A percentile compares a stretch with the other conserved stretches of the same genome.
Conservation (phyloP, 2,888 invertebrate genomes). For the Selenia dentaria region DNA sequence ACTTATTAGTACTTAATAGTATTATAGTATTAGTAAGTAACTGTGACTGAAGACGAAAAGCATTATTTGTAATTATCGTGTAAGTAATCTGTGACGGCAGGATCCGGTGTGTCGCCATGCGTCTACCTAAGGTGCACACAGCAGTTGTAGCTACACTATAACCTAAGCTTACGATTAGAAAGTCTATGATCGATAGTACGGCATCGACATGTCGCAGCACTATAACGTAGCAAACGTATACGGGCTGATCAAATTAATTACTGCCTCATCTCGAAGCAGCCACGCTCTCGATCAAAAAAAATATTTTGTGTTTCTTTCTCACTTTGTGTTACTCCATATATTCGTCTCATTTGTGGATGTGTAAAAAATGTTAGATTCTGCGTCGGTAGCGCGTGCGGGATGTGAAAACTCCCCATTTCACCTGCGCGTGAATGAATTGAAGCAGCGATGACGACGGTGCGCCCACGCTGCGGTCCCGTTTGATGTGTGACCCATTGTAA, state of each 20-base stretch:
- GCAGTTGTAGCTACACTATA: no score
- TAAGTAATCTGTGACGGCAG: no score
- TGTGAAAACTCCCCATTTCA: conserved; percentile 76
- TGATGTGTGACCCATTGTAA: conserved; percentile 46
- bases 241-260: conserved; percentile 81
- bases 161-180: neutral
- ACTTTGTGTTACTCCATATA: conserved; percentile 5
- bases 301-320: conserved; percentile 40
- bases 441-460: conserved; percentile 25
- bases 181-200: conserved; percentile 30
- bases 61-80: no score
- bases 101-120: no score
- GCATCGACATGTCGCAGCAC: conserved; percentile 49
- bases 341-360: conserved; percentile 45
- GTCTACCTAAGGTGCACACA: no score
- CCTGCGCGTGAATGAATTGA: conserved; percentile 68
- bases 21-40: no score
- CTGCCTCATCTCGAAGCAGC: conserved; percentile 70
- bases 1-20: no score
- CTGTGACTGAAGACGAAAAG: no score
- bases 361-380: conserved; percentile 66
- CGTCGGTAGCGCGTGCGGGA: conserved; percentile 72
- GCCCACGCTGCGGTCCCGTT: conserved; percentile 42
- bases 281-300: conserved; percentile 62
- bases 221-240: conserved; percentile 63